Percentiles rank a stretch among this genome's conserved stretches.
Evolutionary conservation across 2,888 invertebrate species (phyloP).

Genomic region (Eupithecia insigniata): DNA sequence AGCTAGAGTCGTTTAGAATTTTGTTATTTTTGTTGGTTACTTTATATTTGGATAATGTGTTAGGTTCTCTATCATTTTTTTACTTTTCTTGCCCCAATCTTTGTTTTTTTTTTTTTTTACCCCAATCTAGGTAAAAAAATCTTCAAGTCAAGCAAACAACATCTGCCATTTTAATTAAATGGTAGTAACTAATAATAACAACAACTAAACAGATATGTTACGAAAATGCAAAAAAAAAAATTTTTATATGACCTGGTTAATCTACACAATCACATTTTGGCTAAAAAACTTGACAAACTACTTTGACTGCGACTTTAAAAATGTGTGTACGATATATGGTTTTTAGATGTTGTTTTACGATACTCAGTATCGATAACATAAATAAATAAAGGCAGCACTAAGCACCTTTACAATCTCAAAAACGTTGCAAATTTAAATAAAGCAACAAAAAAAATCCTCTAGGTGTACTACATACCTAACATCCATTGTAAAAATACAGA

Average conservation of each 20-base stretch:
- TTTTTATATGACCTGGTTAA: neutral
- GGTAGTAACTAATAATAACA: too few species aligned
- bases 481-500: slow-evolving; percentile 21
- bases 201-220: neutral
- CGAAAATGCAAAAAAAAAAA: neutral
- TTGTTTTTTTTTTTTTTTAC: too few species aligned
- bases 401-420: slow-evolving; percentile 3
- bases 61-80: too few species aligned
- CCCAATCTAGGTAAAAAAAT: too few species aligned
- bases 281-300: slow-evolving; percentile 8
- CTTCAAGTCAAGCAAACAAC: neutral
- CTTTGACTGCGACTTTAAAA: slow-evolving; percentile 8
- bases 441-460: slow-evolving; percentile 19
- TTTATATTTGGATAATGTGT: neutral
- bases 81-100: too few species aligned
- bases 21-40: neutral
- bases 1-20: neutral
- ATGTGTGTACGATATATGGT: slow-evolving; percentile 16
- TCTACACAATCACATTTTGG: neutral
- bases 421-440: slow-evolving; percentile 17
- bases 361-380: slow-evolving; percentile 26
- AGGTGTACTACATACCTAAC: slow-evolving; percentile 14
- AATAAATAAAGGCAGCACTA: slow-evolving; percentile 17
- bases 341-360: slow-evolving; percentile 22
- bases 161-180: too few species aligned